Evolutionary conservation across 2,113 vertebrate species (phyloP), one percentile per base, ranked within the genome.

Genomic region (Monopterus albus): DNA sequence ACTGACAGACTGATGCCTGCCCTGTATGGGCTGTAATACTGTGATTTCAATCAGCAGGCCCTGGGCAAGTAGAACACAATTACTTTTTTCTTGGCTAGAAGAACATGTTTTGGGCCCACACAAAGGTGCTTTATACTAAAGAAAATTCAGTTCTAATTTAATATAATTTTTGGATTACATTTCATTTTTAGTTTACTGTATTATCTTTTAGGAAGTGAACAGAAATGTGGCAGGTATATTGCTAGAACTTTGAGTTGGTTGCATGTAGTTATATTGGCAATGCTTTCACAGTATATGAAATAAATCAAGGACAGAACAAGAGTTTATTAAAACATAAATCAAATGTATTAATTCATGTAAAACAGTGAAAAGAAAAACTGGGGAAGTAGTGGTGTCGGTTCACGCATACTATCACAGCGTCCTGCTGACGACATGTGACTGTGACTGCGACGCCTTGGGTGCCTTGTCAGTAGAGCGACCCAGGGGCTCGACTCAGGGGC

Each of bases 401-500:
- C 49, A 46, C 65, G 64, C 71, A 66, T 45, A 31, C 33, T 21
- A 46, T 2, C 11, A 57, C 49, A 25, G 38, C 38, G 59, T 74
- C 67, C 59, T 53, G 46, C 36, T 61, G 47, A 35, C 75, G 65
- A 78, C 75, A 79, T 81, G 65, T 64, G 77, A 86, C 83, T 52
- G 42, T 82, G 78, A 78, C 66, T 72, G 75, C 74, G 81, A 33
- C 75, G 83, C 83, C 83, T 28, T 36, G 15, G 74, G 78, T 78
- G 78, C 45, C 85, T 83, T 58, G 84, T 89, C 79, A 65, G 66
- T 63, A 28, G 50, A 85, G 66, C 9, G 7, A 61, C 82, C 84
- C 75, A 70, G 46, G 40, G 85, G 88, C 43, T 82, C 25, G 23
- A 75, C 80, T 80, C 61, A 69, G 81, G 70, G 88, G 76, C 75